Evolutionary conservation across 2,888 invertebrate species (phyloP), one percentile per base, ranked within the genome.

Genomic region (Pharmacophagus antenor): DNA sequence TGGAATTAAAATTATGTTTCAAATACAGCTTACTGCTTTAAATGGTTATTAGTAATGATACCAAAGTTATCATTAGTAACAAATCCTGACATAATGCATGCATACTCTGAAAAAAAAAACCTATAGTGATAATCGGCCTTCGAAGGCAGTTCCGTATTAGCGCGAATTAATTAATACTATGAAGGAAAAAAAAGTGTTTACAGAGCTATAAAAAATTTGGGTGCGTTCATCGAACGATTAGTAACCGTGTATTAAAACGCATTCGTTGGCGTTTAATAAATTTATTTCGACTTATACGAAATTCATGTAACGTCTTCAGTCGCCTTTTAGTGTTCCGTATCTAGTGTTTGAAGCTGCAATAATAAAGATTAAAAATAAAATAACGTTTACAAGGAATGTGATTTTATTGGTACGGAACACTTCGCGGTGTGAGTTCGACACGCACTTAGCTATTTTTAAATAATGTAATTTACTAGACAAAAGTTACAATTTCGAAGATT

Each of bases 101-200:
- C 23, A 42, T 17, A 42, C 42, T 15, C 1, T 27, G 10, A 42
- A 42, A 18, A 41, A 42, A 42, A 31, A 31, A 31, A 7, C 31
- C 31, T 10, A 31, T 18, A 3, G 47, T 48, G 47, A 23, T 48
- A 48, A 48, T 48, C 47, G n/a, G 23, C 47, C 47, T 48, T 48
- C 47, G 22, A 6, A 48, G 10, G n/a, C 6, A 12, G 23, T 23
- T 48, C 47, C 47, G 47, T 48, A 48, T 46, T 46, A 46, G 20
- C 12, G 46, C 46, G 46, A 46, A 8, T 10, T 42, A 42, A 17
- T 42, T 42, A 42, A 42, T 42, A 17, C 4, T 42, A 42, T 17
- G n/a, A 18, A 20, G 20, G 4, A 18, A 18, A 49, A 27, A 20
- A 18, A 27, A 50, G 5, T 10, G 50, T 27, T 22, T 20, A 51